Percentiles rank a stretch among this genome's conserved stretches.
Conservation (phyloP, 2,113 vertebrate genomes). For the Cricetomys ansorgei region DNA sequence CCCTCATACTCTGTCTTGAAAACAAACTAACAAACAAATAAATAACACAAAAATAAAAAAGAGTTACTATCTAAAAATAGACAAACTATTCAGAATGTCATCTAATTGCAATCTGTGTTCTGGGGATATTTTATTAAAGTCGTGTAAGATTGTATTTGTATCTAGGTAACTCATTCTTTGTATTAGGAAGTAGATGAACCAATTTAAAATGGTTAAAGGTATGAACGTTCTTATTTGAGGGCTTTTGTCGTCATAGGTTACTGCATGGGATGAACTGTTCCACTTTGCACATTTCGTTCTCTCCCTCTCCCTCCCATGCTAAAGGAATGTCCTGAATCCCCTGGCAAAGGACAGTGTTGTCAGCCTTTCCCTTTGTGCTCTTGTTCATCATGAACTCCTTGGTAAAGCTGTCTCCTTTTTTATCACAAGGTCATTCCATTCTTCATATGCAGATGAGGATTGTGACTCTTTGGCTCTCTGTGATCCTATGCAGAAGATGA, state of each 20-base stretch:
- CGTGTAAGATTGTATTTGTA: neutral
- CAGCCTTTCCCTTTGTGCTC: neutral
- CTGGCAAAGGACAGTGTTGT: neutral
- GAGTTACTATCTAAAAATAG: neutral
- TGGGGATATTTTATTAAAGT: neutral
- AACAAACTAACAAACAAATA: neutral
- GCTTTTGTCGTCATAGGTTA: neutral
- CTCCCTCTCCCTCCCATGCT: neutral
- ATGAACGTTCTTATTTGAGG: neutral
- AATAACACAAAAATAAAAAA: neutral
- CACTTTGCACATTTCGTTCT: neutral
- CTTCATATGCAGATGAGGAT: slow-evolving; percentile 89
- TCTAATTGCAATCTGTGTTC: neutral
- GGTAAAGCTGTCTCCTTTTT: neutral
- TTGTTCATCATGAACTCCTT: neutral
- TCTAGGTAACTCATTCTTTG: neutral
- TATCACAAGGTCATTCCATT: slow-evolving; percentile 88
- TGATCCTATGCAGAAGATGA: slow-evolving; percentile 93
- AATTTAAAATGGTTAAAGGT: neutral
- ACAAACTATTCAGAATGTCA: neutral
- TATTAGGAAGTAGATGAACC: neutral
- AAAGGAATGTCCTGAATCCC: neutral
- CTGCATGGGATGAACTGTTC: neutral
- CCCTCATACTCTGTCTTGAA: neutral
- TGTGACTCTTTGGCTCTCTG: slow-evolving; percentile 94